These are phyloP conservation scores for Drepana arcuata DNA, from an alignment of 1,140 invertebrate species.

Conservation along the genomic window DNA sequence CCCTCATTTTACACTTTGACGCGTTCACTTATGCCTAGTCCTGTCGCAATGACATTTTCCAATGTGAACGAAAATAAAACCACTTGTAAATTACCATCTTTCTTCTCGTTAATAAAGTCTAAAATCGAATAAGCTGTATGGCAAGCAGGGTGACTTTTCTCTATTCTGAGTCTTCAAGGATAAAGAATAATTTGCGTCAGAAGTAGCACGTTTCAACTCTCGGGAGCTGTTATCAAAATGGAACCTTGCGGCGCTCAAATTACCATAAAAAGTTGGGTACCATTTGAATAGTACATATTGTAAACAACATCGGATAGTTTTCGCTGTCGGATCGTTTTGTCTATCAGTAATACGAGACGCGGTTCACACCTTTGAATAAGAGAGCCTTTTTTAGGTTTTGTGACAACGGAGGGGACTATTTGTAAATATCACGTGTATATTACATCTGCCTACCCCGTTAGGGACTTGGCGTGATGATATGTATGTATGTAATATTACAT, in stretches of 20 bases:
- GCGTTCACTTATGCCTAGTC: conserved; percentile 66
- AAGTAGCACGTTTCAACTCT: conserved; percentile 28
- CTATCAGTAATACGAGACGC: conserved; percentile 66
- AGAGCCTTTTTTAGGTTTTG: conserved; percentile 52
- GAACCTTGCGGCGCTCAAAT: conserved; percentile 19
- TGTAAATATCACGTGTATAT: not conserved
- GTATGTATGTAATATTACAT: too few species aligned
- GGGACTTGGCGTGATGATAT: too few species aligned
- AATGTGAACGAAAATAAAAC: conserved; percentile 39
- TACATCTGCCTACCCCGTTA: not conserved
- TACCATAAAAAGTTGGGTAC: conserved; percentile 14
- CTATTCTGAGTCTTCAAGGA: conserved; percentile 60
- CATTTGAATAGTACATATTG: conserved; percentile 7
- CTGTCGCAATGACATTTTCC: conserved; percentile 62
- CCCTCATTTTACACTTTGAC: conserved; percentile 72
- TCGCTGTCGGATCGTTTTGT: conserved; percentile 56
- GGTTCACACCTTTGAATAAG: conserved; percentile 65
- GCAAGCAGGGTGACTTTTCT: conserved; percentile 49
- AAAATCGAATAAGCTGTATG: conserved; percentile 20
- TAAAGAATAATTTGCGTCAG: conserved; percentile 41
- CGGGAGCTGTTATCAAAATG: conserved; percentile 17
- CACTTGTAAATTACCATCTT: conserved; percentile 24
- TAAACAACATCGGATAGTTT: conserved; percentile 20
- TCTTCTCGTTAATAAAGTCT: conserved; percentile 32
- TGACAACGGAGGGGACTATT: conserved; percentile 29